Base-by-base conservation (phyloP, 2,888 invertebrate species). In the Mesodorylaimus sp. region DNA sequence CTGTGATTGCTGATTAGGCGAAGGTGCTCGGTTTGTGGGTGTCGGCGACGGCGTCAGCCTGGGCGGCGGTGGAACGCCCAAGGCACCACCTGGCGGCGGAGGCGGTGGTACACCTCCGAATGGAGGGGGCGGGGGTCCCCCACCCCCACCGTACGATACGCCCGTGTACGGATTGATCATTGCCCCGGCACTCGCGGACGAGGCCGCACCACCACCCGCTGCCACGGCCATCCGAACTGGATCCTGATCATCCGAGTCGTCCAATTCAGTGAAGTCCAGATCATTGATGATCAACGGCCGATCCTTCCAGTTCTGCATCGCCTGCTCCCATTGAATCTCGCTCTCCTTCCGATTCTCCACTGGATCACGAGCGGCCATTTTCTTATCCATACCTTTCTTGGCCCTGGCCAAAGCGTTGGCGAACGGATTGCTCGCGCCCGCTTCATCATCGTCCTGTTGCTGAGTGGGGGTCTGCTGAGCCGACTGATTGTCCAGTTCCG, bases 201-300 rank as follows among this genome's bases (percentile, higher is more conserved):
- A 32, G 32, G 10, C 32, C 32, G 32, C 10, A 16, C 10, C 32
- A 16, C 32, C 10, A 32, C 16, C 46, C 13, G 16, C 46, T 5
- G 29, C 42, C 42, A 41, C 7, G 19, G 42, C 19, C 42, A n/a
- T n/a, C 42, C 42, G 42, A 5, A 10, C 44, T 16, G 59, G 59
- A 47, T 59, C 59, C 53, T 60, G 61, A 50, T 79, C 77, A 65
- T 93, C 93, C 50, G 84, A 85, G 32, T 79, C 78, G 47, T 77
- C 78, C 48, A 97, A 74, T 69, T 95, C 93, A 13, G 87, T 87
- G 69, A 97, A 97, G 70, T 97, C 95, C 62, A 95, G 75, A 70
- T 95, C 93, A 67, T 91, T 88, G 55, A 76, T 73, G 45, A 88
- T 75, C 56, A 83, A 79, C 2, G 70, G 68, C n/a, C 54, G 81